A percentile compares a stretch with the other conserved stretches of the same genome.
These are phyloP conservation scores for Drosophila persimilis DNA, from an alignment of 1,140 invertebrate genomes.

Conservation along the genomic window DNA sequence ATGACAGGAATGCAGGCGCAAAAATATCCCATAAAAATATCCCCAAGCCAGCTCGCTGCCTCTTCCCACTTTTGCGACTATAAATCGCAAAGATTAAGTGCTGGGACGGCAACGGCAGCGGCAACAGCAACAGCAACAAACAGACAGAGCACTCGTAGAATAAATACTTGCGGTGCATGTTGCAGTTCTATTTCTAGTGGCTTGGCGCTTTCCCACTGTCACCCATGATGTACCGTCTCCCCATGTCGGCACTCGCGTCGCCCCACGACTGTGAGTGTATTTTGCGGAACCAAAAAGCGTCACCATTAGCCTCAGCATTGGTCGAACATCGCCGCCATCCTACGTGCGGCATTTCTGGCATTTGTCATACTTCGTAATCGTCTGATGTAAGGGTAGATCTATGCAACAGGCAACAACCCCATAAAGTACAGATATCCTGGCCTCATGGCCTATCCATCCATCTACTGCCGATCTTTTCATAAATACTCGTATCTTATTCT, in stretches of 20 bases:
- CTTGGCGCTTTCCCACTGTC: conserved; percentile 62
- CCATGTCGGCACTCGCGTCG: not conserved
- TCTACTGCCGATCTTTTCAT: too few relatives aligned
- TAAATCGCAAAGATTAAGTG: conserved; percentile 78
- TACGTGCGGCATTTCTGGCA: conserved; percentile 51
- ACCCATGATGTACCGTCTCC: not conserved
- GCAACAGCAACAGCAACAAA: conserved; percentile 7
- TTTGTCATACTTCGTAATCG: conserved; percentile 6
- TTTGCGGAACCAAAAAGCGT: conserved; percentile 75
- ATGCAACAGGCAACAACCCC: too few relatives aligned
- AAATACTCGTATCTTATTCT: too few relatives aligned
- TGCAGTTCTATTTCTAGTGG: conserved; percentile 74
- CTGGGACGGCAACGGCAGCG: conserved; percentile 12
- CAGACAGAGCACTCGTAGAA: conserved; percentile 3
- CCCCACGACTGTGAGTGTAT: conserved; percentile 56
- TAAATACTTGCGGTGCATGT: conserved; percentile 27
- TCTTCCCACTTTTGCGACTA: conserved; percentile 34
- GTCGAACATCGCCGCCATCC: conserved; percentile 7
- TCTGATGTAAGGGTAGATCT: too few relatives aligned
- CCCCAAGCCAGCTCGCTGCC: conserved; percentile 8
- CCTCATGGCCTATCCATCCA: too few relatives aligned
- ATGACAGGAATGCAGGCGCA: conserved; percentile 63
- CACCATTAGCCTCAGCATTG: conserved; percentile 42
- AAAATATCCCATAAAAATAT: conserved; percentile 42
- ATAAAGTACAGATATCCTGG: not conserved